These are phyloP conservation scores for Embiotoca jacksoni DNA, from an alignment of 2,113 vertebrate genomes.

Conservation along the genomic window DNA sequence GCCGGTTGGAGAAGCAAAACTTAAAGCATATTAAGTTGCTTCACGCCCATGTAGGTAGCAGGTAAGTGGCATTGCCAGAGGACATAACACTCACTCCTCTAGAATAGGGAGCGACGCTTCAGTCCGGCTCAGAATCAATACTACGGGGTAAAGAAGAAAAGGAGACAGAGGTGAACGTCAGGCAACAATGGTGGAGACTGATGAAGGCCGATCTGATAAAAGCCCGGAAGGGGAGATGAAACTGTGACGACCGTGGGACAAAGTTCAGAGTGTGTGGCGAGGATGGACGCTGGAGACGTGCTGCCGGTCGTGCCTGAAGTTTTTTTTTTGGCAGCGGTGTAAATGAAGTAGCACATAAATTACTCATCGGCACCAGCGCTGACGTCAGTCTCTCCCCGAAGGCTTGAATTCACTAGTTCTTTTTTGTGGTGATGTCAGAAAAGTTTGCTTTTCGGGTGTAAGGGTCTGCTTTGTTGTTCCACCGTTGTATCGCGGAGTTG, in stretches of 20 bases:
- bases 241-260: conserved; percentile 20
- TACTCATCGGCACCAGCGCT: conserved; percentile 20
- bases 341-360: conserved; percentile 42
- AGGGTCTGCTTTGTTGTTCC: conserved; percentile 9
- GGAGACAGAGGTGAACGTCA: conserved; percentile 42
- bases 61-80: conserved; percentile 32
- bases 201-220: conserved; percentile 57
- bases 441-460: conserved; percentile 3
- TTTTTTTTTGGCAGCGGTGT: neutral
- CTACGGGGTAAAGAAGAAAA: conserved; percentile 48
- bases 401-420: conserved; percentile 10
- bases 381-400: conserved; percentile 32
- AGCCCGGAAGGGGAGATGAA: conserved; percentile 52
- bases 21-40: conserved; percentile 8
- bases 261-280: conserved; percentile 42
- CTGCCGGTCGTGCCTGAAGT: neutral
- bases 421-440: conserved; percentile 9
- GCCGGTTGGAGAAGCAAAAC: conserved; percentile 20
- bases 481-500: neutral
- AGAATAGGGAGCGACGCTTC: conserved; percentile 20
- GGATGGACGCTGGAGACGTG: conserved; percentile 26
- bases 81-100: conserved; percentile 37
- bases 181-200: conserved; percentile 34
- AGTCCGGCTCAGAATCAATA: conserved; percentile 39
- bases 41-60: conserved; percentile 15